Evolutionary conservation across 2,797 vertebrate species (phyloP).

Genomic region (Pelochelys cantorii): DNA sequence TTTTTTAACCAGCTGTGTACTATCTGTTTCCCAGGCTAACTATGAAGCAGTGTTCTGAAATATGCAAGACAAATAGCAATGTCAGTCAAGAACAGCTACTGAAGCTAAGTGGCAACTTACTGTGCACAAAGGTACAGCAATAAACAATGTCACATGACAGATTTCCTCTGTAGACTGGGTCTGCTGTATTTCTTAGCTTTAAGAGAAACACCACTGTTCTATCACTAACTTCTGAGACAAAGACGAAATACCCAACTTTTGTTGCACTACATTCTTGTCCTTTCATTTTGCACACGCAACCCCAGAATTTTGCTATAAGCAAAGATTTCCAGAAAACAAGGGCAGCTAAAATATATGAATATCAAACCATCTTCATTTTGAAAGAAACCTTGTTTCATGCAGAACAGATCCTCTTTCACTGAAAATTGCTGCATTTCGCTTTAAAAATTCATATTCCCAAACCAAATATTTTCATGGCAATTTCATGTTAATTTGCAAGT

Average conservation of each 20-base stretch:
- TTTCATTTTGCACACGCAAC: not conserved
- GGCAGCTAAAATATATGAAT: not conserved
- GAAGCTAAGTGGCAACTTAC: slow-evolving; percentile 4
- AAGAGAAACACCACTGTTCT: slow-evolving; percentile 47
- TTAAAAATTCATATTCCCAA: not conserved
- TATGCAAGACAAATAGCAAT: slow-evolving; percentile 17
- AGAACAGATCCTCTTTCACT: not conserved
- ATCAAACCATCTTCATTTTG: not conserved
- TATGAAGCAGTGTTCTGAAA: slow-evolving; percentile 1
- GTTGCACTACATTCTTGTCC: slow-evolving; percentile 1
- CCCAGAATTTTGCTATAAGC: not conserved
- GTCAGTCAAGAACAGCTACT: slow-evolving; percentile 26
- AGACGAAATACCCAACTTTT: not conserved
- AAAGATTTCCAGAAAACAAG: not conserved
- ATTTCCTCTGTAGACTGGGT: not conserved
- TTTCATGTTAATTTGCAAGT: not conserved
- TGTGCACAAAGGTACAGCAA: slow-evolving; percentile 16
- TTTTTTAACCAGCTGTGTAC: not conserved
- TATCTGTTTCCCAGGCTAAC: slow-evolving; percentile 16
- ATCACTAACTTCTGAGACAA: not conserved
- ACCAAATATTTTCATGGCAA: not conserved
- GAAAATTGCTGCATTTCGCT: not conserved
- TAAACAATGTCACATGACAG: slow-evolving; percentile 9
- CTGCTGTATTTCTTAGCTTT: not conserved
- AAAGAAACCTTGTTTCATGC: slow-evolving; percentile 27